Evolutionary conservation across 1,140 invertebrate genomes (phyloP).

Genomic region (Trichomalopsis sarcophagae): DNA sequence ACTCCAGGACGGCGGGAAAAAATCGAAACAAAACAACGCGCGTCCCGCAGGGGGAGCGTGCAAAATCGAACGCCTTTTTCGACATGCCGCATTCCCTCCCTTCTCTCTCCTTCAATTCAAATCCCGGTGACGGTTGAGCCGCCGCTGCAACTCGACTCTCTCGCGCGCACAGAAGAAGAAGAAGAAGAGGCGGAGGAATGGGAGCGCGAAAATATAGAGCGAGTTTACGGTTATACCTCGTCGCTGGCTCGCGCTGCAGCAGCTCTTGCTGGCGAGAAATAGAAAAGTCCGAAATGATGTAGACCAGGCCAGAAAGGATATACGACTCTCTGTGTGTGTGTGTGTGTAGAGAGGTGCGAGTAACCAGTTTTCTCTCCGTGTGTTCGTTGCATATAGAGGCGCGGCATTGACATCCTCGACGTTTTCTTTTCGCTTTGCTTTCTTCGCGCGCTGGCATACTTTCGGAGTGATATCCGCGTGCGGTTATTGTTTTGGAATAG

Average conservation of each 20-base stretch:
- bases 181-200: constrained; percentile 29
- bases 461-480: neutral
- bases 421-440: neutral
- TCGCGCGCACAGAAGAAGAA: neutral
- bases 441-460: neutral
- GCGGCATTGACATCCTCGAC: constrained; percentile 1
- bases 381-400: neutral
- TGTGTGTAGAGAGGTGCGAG: neutral
- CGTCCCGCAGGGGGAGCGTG: neutral
- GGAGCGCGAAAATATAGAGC: constrained; percentile 50
- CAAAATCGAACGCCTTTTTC: constrained; percentile 29
- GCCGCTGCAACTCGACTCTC: neutral
- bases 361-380: neutral
- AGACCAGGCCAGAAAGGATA: neutral
- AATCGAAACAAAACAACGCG: neutral
- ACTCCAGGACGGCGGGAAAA: neutral
- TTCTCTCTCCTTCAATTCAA: constrained; percentile 16
- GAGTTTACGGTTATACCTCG: constrained; percentile 40
- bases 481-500: neutral
- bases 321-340: too few relatives aligned
- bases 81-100: constrained; percentile 15
- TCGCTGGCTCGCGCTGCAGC: neutral
- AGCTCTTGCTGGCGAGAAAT: neutral
- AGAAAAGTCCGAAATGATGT: constrained; percentile 17
- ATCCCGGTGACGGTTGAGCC: constrained; percentile 22